A percentile compares a stretch with the other conserved stretches of the same genome.
phyloP scores from a whole-genome alignment of 1,140 invertebrate species.

The Lordiphosa collinella region DNA sequence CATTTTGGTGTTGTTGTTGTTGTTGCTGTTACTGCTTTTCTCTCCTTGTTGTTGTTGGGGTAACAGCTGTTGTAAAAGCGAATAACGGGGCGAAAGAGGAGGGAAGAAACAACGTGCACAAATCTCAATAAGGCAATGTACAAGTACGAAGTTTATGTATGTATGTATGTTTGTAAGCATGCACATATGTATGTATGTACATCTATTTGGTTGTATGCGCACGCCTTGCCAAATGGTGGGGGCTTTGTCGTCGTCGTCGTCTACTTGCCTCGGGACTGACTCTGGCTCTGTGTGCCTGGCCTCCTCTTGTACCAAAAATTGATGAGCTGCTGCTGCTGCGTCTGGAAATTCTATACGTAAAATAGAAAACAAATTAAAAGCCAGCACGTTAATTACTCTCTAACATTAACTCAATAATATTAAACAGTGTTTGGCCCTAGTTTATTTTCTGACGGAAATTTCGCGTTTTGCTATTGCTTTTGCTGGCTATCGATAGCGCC shows the following conservation, averaged over 20 bases:
- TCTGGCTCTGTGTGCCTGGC: conserved; percentile 2
- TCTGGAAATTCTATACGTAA: conserved; percentile 23
- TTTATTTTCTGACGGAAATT: conserved; percentile 9
- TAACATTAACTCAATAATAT: neutral
- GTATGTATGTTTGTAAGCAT: neutral
- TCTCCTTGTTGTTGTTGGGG: conserved; percentile 16
- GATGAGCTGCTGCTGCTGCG: conserved; percentile 34
- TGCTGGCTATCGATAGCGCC: too few relatives aligned
- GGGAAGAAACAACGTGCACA: conserved; percentile 55
- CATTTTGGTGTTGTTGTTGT: conserved; percentile 80
- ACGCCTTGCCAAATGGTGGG: conserved; percentile 50
- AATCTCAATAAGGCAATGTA: conserved; percentile 70
- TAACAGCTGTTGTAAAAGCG: conserved; percentile 61
- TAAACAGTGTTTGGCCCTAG: neutral
- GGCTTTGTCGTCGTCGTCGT: conserved; percentile 14
- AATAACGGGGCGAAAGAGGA: conserved; percentile 14
- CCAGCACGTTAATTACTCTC: neutral
- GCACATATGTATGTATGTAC: conserved; percentile 9
- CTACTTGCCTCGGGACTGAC: conserved; percentile 49
- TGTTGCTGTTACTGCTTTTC: conserved; percentile 24
- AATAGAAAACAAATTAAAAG: conserved; percentile 18
- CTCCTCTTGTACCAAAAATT: conserved; percentile 60
- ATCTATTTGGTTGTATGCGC: conserved; percentile 39
- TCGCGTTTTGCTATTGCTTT: conserved; percentile 12
- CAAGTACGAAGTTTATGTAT: conserved; percentile 32